Evolutionary conservation across 2,113 vertebrate genomes (phyloP).

Genomic region (Strix aluco): DNA sequence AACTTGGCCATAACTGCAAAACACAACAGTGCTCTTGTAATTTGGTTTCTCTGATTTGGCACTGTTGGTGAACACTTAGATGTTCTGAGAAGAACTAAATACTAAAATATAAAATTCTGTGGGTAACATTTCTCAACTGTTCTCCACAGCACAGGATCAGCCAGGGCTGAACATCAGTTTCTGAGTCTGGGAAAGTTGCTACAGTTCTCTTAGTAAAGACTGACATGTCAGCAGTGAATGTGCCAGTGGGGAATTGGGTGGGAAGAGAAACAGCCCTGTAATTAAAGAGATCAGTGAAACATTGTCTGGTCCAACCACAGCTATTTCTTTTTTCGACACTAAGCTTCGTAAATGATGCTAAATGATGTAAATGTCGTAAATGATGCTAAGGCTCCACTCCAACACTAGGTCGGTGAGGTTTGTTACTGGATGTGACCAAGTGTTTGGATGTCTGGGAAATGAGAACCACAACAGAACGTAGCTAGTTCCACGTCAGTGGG

Average conservation of each 20-base stretch:
- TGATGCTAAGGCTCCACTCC: neutral
- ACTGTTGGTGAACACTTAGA: neutral
- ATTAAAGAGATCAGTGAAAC: slow-evolving; percentile 1
- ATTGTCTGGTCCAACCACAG: neutral
- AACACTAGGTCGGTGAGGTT: neutral
- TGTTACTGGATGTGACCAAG: neutral
- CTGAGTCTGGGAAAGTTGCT: neutral
- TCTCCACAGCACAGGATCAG: neutral
- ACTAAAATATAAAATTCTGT: neutral
- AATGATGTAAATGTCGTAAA: neutral
- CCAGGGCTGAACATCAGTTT: neutral
- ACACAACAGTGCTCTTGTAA: neutral
- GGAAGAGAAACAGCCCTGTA: neutral
- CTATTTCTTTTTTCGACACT: neutral
- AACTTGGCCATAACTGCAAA: neutral
- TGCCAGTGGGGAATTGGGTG: neutral
- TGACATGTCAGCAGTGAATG: slow-evolving; percentile 16
- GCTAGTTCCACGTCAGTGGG: neutral
- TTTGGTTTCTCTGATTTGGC: neutral
- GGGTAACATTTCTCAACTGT: neutral
- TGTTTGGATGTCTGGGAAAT: neutral
- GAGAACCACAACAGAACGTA: neutral
- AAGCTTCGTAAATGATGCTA: neutral
- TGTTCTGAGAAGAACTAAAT: neutral
- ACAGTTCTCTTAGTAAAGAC: neutral